These are phyloP conservation scores for Prunella himalayana DNA, from an alignment of 2,113 vertebrate genomes.

Conservation along the genomic window DNA sequence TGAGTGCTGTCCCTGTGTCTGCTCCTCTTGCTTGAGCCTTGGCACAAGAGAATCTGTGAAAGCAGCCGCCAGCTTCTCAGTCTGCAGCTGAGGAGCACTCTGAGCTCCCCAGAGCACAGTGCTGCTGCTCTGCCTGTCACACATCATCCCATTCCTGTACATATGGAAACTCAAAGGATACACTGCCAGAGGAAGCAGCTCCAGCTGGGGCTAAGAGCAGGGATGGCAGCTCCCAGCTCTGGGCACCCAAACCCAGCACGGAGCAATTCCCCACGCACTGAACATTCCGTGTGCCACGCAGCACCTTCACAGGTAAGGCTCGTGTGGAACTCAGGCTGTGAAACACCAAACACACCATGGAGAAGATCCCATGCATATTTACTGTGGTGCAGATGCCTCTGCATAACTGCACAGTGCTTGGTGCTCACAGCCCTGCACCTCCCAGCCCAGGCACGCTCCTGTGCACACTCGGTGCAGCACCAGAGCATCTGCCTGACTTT, in stretches of 20 bases:
- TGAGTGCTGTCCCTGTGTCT: neutral
- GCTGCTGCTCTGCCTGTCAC: neutral
- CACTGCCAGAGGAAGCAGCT: neutral
- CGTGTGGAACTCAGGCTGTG: neutral
- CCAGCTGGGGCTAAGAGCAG: neutral
- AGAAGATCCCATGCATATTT: neutral
- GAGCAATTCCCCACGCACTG: neutral
- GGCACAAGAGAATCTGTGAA: neutral
- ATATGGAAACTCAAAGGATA: neutral
- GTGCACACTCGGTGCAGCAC: rapidly evolving
- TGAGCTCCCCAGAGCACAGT: neutral
- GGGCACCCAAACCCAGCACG: neutral
- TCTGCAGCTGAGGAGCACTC: neutral
- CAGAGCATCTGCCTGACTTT: neutral
- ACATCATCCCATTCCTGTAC: neutral
- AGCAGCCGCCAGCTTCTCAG: rapidly evolving
- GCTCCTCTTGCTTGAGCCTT: neutral
- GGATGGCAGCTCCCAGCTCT: neutral
- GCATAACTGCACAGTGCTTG: rapidly evolving
- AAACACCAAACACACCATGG: neutral
- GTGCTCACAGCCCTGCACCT: neutral
- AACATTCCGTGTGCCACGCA: neutral
- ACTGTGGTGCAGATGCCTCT: neutral
- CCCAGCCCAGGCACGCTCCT: neutral
- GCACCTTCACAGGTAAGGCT: rapidly evolving